These are phyloP conservation scores for Xestobium rufovillosum DNA, from an alignment of 2,888 invertebrate genomes.

Conservation along the genomic window DNA sequence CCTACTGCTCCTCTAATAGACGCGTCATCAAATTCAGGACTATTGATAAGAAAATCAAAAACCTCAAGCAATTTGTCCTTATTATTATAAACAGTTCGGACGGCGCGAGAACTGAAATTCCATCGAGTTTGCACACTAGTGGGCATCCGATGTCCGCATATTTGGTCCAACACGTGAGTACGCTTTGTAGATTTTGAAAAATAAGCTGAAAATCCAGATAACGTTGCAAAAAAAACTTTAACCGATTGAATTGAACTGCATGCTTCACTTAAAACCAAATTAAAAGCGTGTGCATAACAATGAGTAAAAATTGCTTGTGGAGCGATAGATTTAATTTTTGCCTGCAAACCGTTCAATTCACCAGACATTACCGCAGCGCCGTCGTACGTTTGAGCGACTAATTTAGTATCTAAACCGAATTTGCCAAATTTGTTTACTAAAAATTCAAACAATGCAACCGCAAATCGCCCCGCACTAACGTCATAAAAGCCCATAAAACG, in stretches of 20 bases:
- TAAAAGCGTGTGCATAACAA: conserved; percentile 23
- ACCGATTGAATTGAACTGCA: conserved; percentile 7
- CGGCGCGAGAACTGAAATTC: neutral
- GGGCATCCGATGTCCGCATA: neutral
- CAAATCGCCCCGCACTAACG: conserved; percentile 26
- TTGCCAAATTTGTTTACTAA: conserved; percentile 23
- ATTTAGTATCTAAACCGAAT: conserved; percentile 27
- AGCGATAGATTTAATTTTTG: conserved; percentile 21
- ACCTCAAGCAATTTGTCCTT: neutral
- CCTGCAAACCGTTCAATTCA: conserved; percentile 30
- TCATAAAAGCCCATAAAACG: conserved; percentile 30
- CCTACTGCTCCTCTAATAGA: conserved; percentile 1
- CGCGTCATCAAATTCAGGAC: neutral
- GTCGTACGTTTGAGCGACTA: conserved; percentile 31
- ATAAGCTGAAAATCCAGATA: neutral
- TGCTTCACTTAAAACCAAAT: conserved; percentile 16
- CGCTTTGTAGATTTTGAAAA: conserved; percentile 1
- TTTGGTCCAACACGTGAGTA: neutral
- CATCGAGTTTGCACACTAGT: neutral
- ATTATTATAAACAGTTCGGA: neutral
- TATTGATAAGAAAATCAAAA: neutral
- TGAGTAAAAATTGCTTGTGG: conserved; percentile 22
- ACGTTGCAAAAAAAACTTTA: conserved; percentile 8
- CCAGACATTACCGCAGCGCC: conserved; percentile 29
- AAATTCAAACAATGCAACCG: conserved; percentile 25